Conservation (phyloP, 2,888 invertebrate species). For the Meliscaeva auricollis region DNA sequence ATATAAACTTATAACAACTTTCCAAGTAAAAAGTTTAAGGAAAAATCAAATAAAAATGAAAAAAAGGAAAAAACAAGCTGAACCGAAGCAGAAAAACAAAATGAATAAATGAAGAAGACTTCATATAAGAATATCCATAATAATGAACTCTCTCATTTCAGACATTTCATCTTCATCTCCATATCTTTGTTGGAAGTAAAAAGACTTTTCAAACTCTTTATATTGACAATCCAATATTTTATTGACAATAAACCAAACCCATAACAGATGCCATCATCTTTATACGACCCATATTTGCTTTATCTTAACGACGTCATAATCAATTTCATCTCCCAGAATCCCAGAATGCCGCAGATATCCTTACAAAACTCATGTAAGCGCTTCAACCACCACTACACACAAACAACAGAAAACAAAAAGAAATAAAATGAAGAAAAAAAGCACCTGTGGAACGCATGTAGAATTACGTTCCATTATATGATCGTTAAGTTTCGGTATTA, state of each 20-base stretch:
- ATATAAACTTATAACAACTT: constrained; percentile 43
- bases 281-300: constrained; percentile 53
- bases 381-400: background rate
- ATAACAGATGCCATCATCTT: constrained; percentile 49
- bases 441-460: constrained; percentile 63
- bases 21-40: constrained; percentile 23
- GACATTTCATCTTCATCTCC: background rate
- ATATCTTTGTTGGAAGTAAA: background rate
- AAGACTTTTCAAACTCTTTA: constrained; percentile 7
- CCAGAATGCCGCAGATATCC: background rate
- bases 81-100: constrained; percentile 7
- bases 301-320: constrained; percentile 56
- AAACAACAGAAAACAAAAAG: background rate
- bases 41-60: constrained; percentile 8
- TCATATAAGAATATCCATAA: constrained; percentile 32
- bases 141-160: constrained; percentile 19
- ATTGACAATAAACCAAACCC: constrained; percentile 46
- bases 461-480: constrained; percentile 30
- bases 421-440: background rate
- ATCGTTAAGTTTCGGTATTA: constrained; percentile 49
- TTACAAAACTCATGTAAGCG: background rate
- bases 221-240: constrained; percentile 46
- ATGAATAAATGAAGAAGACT: constrained; percentile 33
- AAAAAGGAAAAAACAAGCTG: background rate
- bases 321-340: constrained; percentile 19